Evolutionary conservation across 2,113 vertebrate genomes (phyloP), one percentile per base, ranked within the genome.

Genomic region (Paraplagusia blochii): DNA sequence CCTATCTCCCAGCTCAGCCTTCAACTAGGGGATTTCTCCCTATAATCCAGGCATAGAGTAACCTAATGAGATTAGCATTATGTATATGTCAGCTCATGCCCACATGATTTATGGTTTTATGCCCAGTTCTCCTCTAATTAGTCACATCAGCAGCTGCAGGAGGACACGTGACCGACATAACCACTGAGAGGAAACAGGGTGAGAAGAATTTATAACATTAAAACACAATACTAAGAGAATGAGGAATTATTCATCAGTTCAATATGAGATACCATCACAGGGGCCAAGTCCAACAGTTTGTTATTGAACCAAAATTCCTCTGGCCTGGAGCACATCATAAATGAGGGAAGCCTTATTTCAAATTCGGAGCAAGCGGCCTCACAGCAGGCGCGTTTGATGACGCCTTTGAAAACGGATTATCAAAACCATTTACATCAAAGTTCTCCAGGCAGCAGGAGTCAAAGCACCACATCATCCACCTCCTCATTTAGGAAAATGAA

Each of bases 381-480:
- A 58, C 59, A 62, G 64, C 66, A 65, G 58, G 68, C 73, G 66
- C 74, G 75, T 80, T 74, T 71, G 70, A 77, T 76, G 18, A 29
- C 4, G 75, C 59, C 75, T 86, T 82, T 83, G 86, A 84, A 87
- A 85, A 64, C 62, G 81, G 83, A 85, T 82, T 82, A 86, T 80
- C 69, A 51, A 57, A 50, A 19, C 38, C 59, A 64, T 79, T 82
- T 76, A 74, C 61, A 74, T 50, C 74, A 77, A 72, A 61, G 63
- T 46, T 80, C 82, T 72, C 85, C 61, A 42, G 79, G 80, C 84
- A 56, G 73, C 43, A n/a, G 13, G 39, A 55, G 60, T 40, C 61
- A 44, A 45, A 76, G 46, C 59, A 12, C 33, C 52, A 66, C 69
- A 42, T 52, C 66, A 29, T 66, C 34, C 50, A 66, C 42, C 60